Percentiles rank a stretch among this genome's conserved stretches.
These are phyloP conservation scores for Macrotus californicus DNA, from an alignment of 2,113 vertebrate genomes.

Conservation along the genomic window DNA sequence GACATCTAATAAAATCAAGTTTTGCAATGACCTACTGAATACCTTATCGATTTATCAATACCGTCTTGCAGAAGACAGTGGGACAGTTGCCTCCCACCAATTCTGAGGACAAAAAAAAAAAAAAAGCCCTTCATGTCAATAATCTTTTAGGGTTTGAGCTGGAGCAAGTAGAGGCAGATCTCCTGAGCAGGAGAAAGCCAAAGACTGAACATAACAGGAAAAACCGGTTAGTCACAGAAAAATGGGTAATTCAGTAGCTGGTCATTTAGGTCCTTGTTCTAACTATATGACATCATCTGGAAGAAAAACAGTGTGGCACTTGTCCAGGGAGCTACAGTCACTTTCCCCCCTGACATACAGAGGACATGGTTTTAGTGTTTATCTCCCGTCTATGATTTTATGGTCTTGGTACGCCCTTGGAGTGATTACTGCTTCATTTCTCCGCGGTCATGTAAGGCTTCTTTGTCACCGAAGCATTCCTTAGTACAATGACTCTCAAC, in stretches of 20 bases:
- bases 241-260: not conserved
- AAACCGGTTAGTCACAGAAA: slow-evolving; percentile 67
- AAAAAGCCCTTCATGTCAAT: not conserved
- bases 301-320: slow-evolving; percentile 55
- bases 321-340: not conserved
- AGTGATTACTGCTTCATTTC: not conserved
- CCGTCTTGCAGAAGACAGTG: not conserved
- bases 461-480: not conserved
- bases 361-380: not conserved
- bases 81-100: not conserved
- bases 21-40: not conserved
- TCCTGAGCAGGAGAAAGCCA: slow-evolving; percentile 1
- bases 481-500: not conserved
- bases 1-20: not conserved
- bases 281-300: slow-evolving; percentile 64
- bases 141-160: not conserved
- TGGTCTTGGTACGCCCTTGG: not conserved
- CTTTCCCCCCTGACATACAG: not conserved
- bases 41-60: not conserved
- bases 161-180: not conserved
- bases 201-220: slow-evolving; percentile 66
- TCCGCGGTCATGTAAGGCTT: not conserved
- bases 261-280: slow-evolving; percentile 7
- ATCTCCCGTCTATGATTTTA: not conserved
- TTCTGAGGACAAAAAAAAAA: not conserved